These are phyloP conservation scores for Diorhabda elongata DNA, from an alignment of 1,140 invertebrate species.

Conservation along the genomic window DNA sequence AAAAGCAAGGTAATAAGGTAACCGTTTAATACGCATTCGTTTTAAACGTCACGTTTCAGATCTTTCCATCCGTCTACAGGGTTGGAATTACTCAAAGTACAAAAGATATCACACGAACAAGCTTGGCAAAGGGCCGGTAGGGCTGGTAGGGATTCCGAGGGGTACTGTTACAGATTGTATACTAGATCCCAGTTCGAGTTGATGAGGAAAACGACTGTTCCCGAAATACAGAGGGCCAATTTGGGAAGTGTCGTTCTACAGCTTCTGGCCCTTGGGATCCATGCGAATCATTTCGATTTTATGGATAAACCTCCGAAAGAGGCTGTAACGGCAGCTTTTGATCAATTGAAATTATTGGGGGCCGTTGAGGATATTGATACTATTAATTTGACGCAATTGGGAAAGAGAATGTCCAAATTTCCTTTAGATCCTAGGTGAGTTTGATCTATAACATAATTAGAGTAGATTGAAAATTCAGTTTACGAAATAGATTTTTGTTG, in stretches of 20 bases:
- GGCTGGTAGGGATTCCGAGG: constrained; percentile 80
- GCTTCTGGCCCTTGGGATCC: constrained; percentile 78
- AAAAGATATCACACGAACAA: constrained; percentile 85
- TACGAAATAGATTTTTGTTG: too few species aligned
- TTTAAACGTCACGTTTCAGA: constrained; percentile 45
- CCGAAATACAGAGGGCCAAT: constrained; percentile 76
- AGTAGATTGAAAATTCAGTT: too few species aligned
- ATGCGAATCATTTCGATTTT: constrained; percentile 83
- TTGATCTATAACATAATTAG: too few species aligned
- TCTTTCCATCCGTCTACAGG: constrained; percentile 78
- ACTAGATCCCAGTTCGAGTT: constrained; percentile 63
- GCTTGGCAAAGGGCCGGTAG: constrained; percentile 87
- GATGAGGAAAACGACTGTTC: constrained; percentile 67
- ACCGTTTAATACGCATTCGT: neutral
- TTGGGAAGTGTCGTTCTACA: constrained; percentile 56
- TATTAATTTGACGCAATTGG: constrained; percentile 68
- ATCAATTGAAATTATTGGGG: constrained; percentile 69
- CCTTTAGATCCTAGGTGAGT: constrained; percentile 77
- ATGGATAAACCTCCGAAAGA: constrained; percentile 80
- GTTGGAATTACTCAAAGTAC: constrained; percentile 78
- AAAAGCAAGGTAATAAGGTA: constrained; percentile 66
- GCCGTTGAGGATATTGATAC: constrained; percentile 58
- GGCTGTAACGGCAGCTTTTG: constrained; percentile 62
- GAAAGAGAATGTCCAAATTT: constrained; percentile 83
- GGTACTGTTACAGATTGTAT: constrained; percentile 80